Evolutionary conservation across 2,113 vertebrate genomes (phyloP), one percentile per base, ranked within the genome.

Genomic region (Pseudorectes ferrugineus): DNA sequence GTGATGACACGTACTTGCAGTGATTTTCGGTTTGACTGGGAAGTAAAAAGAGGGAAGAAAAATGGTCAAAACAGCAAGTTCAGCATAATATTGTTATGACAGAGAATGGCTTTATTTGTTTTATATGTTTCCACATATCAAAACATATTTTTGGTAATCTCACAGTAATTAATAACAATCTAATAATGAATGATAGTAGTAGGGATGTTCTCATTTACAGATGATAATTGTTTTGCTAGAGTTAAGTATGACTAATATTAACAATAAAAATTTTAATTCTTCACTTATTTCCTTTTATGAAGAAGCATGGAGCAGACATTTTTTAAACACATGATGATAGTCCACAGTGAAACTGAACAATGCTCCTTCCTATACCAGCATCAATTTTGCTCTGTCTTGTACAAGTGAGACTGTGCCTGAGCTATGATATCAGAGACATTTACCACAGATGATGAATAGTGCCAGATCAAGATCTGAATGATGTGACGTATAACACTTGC

Each of bases 11-110:
- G 1, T 97, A 98, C 97, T 97, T 94, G 95, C 82, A 88, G 80
- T 95, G 71, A 31, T 52, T 92, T 97, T 98, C 2, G n/a, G 42
- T 85, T 97, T 97, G 24, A 88, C 97, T 97, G 84, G 40, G 71
- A 96, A 80, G 26, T 8, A 81, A 93, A 78, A 94, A 79, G 42
- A 93, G 12, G 20, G 74, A 68, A 92, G 55, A 73, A 70, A 84
- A 78, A 26, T 38, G 40, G n/a, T 87, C 36, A 73, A 63, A 72
- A 36, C 21, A 26, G 22, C n/a, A 95, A 62, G 26, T 75, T 31
- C 14, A 49, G 33, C 22, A 38, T 35, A 73, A 36, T 68, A n/a
- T 16, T 43, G 7, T 21, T 36, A 31, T 16, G 4, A 14, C 6
- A 26, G 51, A 74, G 29, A 81, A 72, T 63, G 10, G 0, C 6